Evolutionary conservation across 2,888 invertebrate species (phyloP).

Genomic region (Selenia dentaria): DNA sequence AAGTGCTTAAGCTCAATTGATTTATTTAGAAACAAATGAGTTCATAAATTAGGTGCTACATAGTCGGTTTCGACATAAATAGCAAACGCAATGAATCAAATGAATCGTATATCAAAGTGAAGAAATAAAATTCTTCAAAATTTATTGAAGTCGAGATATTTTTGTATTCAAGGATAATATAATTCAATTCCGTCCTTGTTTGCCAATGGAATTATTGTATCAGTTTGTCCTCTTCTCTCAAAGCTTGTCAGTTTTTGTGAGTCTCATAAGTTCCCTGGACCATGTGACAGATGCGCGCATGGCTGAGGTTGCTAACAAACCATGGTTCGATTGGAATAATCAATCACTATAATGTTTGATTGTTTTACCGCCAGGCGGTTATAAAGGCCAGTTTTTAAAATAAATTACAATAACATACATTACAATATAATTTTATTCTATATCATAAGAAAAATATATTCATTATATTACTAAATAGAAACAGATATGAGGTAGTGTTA

Average conservation of each 20-base stretch:
- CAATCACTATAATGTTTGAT: constrained; percentile 74
- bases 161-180: constrained; percentile 59
- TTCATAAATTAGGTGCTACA: background rate
- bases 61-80: no score
- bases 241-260: constrained; percentile 74
- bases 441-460: no score
- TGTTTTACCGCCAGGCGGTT: constrained; percentile 66
- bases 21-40: no score
- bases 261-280: constrained; percentile 74
- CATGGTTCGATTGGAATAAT: constrained; percentile 78
- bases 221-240: constrained; percentile 56
- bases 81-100: no score
- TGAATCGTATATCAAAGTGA: no score
- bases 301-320: constrained; percentile 78
- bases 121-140: no score
- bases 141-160: constrained; percentile 54
- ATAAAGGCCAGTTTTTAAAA: constrained; percentile 54
- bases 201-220: constrained; percentile 36
- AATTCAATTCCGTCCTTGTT: constrained; percentile 54
- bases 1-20: no score
- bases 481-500: no score
- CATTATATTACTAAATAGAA: no score
- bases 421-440: no score
- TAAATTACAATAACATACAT: constrained; percentile 34
- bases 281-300: constrained; percentile 82